Evolutionary conservation across 1,140 invertebrate species (phyloP).

Genomic region (Hypsibius dujardini): DNA sequence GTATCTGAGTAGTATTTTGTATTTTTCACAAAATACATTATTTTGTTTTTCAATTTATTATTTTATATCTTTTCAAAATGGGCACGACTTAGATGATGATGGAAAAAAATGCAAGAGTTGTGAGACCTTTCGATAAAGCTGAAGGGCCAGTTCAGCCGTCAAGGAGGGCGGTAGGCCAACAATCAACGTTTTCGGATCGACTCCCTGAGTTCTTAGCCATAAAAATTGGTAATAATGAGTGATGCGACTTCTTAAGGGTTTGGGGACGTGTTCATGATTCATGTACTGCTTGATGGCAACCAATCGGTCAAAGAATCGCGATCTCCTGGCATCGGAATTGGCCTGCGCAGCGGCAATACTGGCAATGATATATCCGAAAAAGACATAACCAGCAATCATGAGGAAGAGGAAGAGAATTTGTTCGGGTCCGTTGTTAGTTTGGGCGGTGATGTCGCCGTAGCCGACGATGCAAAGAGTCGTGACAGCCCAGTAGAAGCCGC

Average conservation of each 20-base stretch:
- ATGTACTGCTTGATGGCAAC: conserved; percentile 14
- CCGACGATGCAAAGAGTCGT: conserved; percentile 20
- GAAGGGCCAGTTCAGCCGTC: conserved; percentile 20
- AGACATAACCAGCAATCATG: conserved; percentile 19
- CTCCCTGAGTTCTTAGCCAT: conserved; percentile 20
- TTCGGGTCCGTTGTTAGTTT: conserved; percentile 15
- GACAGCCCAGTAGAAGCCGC: conserved; percentile 21
- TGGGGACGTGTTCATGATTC: background rate
- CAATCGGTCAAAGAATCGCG: conserved; percentile 18
- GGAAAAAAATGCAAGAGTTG: too few relatives aligned
- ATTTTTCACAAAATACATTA: too few relatives aligned
- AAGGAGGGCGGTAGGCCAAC: conserved; percentile 18
- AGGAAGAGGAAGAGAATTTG: conserved; percentile 17
- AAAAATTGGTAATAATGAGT: conserved; percentile 20
- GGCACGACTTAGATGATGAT: too few relatives aligned
- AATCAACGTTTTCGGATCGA: conserved; percentile 20
- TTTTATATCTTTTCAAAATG: too few relatives aligned
- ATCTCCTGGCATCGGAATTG: conserved; percentile 19
- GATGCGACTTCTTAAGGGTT: conserved; percentile 17
- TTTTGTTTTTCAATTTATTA: too few relatives aligned
- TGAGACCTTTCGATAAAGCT: conserved; percentile 20
- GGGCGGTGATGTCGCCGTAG: conserved; percentile 20
- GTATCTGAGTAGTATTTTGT: too few relatives aligned
- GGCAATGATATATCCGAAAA: conserved; percentile 22
- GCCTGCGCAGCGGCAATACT: conserved; percentile 19